Base-by-base conservation (phyloP, 1,140 invertebrate genomes). In the Leucophenga varia region DNA sequence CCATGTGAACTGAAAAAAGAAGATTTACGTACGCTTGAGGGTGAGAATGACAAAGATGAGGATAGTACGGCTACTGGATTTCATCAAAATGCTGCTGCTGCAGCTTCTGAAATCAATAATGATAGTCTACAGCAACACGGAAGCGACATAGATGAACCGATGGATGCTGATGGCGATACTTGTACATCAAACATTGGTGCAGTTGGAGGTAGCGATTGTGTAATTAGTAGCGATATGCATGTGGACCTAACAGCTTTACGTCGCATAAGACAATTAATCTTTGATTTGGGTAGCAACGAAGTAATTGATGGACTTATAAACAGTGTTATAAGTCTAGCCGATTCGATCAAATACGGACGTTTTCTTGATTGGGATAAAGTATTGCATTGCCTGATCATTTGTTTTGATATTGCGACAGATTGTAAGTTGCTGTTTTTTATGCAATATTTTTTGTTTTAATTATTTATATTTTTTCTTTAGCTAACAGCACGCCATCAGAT, bases 341-440 rank as follows among this genome's bases (percentile, higher is more conserved):
- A 76, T 70, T 68, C 56, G 59, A 78, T 60, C 52, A 63, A 77
- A 57, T 60, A 61, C 42, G 47, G 61, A 46, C 49, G 51, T 9
- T 34, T 39, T 4, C 59, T 55, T 49, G 69, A 72, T 16, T 72
- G 76, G 48, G 80, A 83, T 18, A 79, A 82, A 49, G 74, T 81
- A 2, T 78, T 88, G 3, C 91, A 93, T 64, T 87, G 90, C 31
- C 87, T 95, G 57, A 79, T 94, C 17, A 92, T 95, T 50, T 85
- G 93, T 13, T 89, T 93, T 68, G 92, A 96, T 78, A 87, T 94
- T 52, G 91, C 91, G 6, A 84, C 85, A 45, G 79, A 94, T 19
- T 87, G 89, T 59, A 32, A 64, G 64, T 61, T 21, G 16, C 7
- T 9, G 2, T 12, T 21, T 2, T 2, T 21, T 14, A 2, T 1